These are phyloP conservation scores for Ceyx erithaca DNA, from an alignment of 2,797 vertebrate species.

Conservation along the genomic window DNA sequence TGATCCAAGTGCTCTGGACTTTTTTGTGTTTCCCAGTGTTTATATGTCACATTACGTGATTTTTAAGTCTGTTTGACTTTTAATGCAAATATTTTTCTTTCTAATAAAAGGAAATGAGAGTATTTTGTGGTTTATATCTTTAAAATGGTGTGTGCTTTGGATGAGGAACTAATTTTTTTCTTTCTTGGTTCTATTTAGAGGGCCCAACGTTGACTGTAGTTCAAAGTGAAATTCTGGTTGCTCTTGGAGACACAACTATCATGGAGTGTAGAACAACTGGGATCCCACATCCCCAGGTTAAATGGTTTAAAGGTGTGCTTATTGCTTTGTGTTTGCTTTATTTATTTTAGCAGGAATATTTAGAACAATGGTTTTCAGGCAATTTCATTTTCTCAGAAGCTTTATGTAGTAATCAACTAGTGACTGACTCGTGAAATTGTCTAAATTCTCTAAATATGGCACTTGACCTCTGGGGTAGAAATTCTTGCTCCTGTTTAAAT, in stretches of 20 bases:
- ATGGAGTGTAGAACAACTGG: slow-evolving; percentile 92
- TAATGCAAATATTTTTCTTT: background rate
- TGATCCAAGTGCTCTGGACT: background rate
- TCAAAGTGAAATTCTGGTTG: slow-evolving; percentile 87
- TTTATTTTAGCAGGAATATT: slow-evolving; percentile 1
- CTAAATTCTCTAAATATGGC: background rate
- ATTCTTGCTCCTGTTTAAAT: background rate
- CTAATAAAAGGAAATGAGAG: background rate
- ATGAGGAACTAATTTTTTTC: background rate
- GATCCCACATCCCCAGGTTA: slow-evolving; percentile 87
- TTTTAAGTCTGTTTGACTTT: background rate
- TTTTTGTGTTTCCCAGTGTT: background rate
- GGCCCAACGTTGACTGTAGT: slow-evolving; percentile 84
- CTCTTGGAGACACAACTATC: slow-evolving; percentile 86
- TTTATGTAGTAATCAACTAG: slow-evolving; percentile 22
- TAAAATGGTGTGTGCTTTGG: background rate
- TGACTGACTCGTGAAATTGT: slow-evolving; percentile 5
- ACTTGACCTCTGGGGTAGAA: slow-evolving; percentile 13
- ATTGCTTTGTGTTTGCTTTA: background rate
- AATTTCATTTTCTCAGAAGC: slow-evolving; percentile 29
- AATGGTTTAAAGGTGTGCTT: slow-evolving; percentile 95
- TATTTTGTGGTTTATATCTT: background rate
- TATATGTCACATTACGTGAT: background rate
- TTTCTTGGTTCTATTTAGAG: slow-evolving; percentile 78
- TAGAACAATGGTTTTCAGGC: slow-evolving; percentile 12